phyloP scores from a whole-genome alignment of 2,113 vertebrate genomes.

The Hirundichthys speculiger region DNA sequence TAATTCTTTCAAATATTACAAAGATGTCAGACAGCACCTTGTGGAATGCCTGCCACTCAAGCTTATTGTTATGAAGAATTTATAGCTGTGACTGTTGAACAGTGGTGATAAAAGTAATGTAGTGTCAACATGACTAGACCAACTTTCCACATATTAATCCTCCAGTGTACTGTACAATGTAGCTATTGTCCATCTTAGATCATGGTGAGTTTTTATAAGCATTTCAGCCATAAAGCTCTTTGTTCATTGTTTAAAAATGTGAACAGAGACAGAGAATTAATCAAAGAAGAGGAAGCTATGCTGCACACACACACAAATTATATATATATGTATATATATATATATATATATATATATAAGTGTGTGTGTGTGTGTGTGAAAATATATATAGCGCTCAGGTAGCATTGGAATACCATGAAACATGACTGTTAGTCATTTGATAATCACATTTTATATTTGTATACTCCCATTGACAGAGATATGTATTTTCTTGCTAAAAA shows the following conservation, averaged over 20 bases:
- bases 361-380: no score
- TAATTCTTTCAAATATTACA: slow-evolving; percentile 22
- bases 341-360: no score
- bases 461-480: slow-evolving; percentile 57
- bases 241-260: slow-evolving; percentile 46
- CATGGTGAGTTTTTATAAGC: slow-evolving; percentile 22
- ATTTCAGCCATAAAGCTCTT: slow-evolving; percentile 46
- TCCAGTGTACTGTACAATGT: slow-evolving; percentile 34
- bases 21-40: slow-evolving; percentile 46
- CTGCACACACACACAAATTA: no score
- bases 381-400: no score
- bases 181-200: slow-evolving; percentile 37
- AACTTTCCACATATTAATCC: slow-evolving; percentile 35
- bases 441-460: slow-evolving; percentile 75
- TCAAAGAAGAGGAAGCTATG: slow-evolving; percentile 47
- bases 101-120: slow-evolving; percentile 9
- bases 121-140: slow-evolving; percentile 7
- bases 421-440: slow-evolving; percentile 74
- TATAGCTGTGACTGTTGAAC: slow-evolving; percentile 23
- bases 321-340: slow-evolving; percentile 21
- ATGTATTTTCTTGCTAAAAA: slow-evolving; percentile 71
- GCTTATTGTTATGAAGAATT: slow-evolving; percentile 29
- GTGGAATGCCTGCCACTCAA: slow-evolving; percentile 36
- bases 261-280: slow-evolving; percentile 24
- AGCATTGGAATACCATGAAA: no score